Conservation (phyloP, 2,888 invertebrate genomes). For the Callyntrura guangdongensis region DNA sequence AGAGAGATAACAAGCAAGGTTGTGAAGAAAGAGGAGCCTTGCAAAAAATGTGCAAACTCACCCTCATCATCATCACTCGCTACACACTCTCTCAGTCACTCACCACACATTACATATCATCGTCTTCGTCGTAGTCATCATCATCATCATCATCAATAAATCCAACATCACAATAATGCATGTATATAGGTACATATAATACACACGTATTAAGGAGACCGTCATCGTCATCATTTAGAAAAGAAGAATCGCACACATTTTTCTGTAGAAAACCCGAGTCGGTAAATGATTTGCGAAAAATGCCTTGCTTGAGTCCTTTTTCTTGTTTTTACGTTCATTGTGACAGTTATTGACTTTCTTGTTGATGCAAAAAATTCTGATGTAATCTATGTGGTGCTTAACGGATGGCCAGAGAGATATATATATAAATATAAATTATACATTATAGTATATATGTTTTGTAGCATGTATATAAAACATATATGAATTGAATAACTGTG, state of each 20-base stretch:
- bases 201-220: slow-evolving; percentile 16
- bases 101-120: slow-evolving; percentile 2
- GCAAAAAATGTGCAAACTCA: slow-evolving; percentile 60
- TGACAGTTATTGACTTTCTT: slow-evolving; percentile 77
- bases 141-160: background rate
- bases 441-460: too few relatives aligned
- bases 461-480: background rate
- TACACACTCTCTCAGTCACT: background rate
- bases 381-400: slow-evolving; percentile 38
- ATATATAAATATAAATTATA: too few relatives aligned
- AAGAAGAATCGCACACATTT: slow-evolving; percentile 37
- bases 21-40: slow-evolving; percentile 50
- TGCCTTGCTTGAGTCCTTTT: slow-evolving; percentile 71
- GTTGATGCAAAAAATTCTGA: slow-evolving; percentile 56
- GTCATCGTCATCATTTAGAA: slow-evolving; percentile 10
- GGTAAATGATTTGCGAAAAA: slow-evolving; percentile 72
- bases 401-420: background rate
- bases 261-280: slow-evolving; percentile 54
- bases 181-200: background rate
- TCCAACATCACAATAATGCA: slow-evolving; percentile 11
- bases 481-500: background rate
- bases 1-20: slow-evolving; percentile 45
- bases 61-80: slow-evolving; percentile 12
- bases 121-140: background rate
- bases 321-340: slow-evolving; percentile 65